Conservation (phyloP, 1,140 invertebrate genomes). For the Dendrolimus kikuchii region DNA sequence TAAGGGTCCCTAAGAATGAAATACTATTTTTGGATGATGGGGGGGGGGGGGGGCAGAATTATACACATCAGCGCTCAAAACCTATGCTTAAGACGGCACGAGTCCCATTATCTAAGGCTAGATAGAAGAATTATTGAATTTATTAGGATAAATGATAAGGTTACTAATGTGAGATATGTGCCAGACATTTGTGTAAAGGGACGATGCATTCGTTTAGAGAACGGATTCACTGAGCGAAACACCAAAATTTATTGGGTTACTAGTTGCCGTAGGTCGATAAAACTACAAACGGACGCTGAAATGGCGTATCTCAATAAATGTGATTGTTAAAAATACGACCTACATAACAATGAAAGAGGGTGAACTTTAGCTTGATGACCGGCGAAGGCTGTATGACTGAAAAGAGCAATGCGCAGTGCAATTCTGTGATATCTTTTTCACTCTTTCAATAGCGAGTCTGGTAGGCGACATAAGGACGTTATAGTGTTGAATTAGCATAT, state of each 20-base stretch:
- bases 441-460: slow-evolving; percentile 57
- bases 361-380: slow-evolving; percentile 41
- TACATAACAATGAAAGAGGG: slow-evolving; percentile 47
- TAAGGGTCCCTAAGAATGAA: too few species aligned
- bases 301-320: slow-evolving; percentile 51
- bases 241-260: slow-evolving; percentile 72
- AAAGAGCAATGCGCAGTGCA: slow-evolving; percentile 67
- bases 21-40: too few species aligned
- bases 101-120: too few species aligned
- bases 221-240: slow-evolving; percentile 68
- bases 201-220: slow-evolving; percentile 66
- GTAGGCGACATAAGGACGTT: slow-evolving; percentile 68
- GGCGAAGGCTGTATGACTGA: slow-evolving; percentile 57
- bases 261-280: slow-evolving; percentile 71
- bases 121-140: too few species aligned
- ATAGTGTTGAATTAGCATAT: slow-evolving; percentile 69
- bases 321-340: slow-evolving; percentile 53
- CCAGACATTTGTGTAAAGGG: slow-evolving; percentile 23
- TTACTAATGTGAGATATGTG: background rate
- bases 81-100: too few species aligned
- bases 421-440: slow-evolving; percentile 71
- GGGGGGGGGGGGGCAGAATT: too few species aligned
- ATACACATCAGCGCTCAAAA: too few species aligned
- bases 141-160: too few species aligned
- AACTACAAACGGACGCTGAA: slow-evolving; percentile 46